These are phyloP conservation scores for Himalopsyche japonica DNA, from an alignment of 2,888 invertebrate species.

Conservation along the genomic window DNA sequence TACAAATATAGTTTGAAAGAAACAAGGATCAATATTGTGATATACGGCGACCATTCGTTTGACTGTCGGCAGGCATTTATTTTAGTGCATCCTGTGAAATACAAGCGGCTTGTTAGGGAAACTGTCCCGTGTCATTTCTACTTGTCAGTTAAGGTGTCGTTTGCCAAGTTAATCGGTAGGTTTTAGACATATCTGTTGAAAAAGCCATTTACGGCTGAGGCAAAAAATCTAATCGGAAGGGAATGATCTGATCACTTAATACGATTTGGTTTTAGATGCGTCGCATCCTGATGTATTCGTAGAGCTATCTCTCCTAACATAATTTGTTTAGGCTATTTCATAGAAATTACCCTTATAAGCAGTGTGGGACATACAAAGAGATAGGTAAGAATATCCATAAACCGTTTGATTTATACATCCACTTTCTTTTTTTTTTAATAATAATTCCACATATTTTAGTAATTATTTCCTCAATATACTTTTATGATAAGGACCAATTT, in stretches of 20 bases:
- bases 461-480: too few relatives aligned
- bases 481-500: too few relatives aligned
- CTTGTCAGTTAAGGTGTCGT: background rate
- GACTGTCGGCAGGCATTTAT: conserved; percentile 8
- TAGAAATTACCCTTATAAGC: background rate
- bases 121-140: background rate
- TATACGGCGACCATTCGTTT: background rate
- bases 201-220: background rate
- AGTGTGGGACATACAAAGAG: background rate
- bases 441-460: too few relatives aligned
- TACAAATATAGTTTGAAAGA: background rate
- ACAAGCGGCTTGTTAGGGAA: background rate
- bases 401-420: too few relatives aligned
- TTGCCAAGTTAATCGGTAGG: background rate
- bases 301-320: background rate
- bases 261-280: background rate
- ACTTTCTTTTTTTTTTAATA: too few relatives aligned
- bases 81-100: conserved; percentile 10
- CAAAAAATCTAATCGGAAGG: background rate
- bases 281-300: background rate
- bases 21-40: background rate
- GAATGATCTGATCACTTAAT: background rate
- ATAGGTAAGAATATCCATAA: too few relatives aligned
- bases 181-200: background rate
- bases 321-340: background rate